Evolutionary conservation across 2,113 vertebrate species (phyloP).

Genomic region (Calyptomena viridis): DNA sequence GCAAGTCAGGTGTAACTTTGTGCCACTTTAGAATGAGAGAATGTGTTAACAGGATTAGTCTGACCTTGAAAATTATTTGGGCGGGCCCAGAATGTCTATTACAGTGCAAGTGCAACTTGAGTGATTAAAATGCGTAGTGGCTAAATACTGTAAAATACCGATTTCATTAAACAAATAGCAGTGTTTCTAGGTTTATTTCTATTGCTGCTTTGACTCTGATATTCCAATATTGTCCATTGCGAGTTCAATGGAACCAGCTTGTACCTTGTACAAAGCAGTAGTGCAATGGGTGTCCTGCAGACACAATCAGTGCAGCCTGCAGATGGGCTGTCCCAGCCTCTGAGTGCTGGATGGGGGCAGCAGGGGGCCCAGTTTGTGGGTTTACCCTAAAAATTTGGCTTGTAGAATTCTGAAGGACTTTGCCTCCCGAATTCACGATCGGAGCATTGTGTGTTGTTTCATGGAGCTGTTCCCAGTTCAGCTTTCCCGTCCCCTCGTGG

Average conservation of each 20-base stretch:
- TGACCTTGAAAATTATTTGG: slow-evolving; percentile 3
- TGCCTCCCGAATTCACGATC: not conserved
- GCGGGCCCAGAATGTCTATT: not conserved
- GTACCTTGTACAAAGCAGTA: not conserved
- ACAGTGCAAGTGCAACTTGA: not conserved
- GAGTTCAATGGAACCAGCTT: not conserved
- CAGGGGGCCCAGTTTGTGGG: not conserved
- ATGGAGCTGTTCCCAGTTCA: not conserved
- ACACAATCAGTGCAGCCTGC: not conserved
- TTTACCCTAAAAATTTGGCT: not conserved
- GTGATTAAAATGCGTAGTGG: not conserved
- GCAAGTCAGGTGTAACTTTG: slow-evolving; percentile 29
- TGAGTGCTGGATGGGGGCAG: not conserved
- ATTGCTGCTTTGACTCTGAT: not conserved
- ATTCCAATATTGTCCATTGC: not conserved
- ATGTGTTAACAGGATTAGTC: not conserved
- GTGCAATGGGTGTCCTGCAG: rapidly evolving
- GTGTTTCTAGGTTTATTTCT: not conserved
- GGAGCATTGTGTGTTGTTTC: not conserved
- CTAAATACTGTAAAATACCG: slow-evolving; percentile 7
- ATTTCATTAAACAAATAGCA: not conserved
- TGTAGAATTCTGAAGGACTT: not conserved
- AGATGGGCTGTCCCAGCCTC: not conserved
- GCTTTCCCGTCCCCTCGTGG: not conserved
- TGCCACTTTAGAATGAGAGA: not conserved